Evolutionary conservation across 2,888 invertebrate species (phyloP), one percentile per base, ranked within the genome.

Genomic region (Macrophya alboannulata): DNA sequence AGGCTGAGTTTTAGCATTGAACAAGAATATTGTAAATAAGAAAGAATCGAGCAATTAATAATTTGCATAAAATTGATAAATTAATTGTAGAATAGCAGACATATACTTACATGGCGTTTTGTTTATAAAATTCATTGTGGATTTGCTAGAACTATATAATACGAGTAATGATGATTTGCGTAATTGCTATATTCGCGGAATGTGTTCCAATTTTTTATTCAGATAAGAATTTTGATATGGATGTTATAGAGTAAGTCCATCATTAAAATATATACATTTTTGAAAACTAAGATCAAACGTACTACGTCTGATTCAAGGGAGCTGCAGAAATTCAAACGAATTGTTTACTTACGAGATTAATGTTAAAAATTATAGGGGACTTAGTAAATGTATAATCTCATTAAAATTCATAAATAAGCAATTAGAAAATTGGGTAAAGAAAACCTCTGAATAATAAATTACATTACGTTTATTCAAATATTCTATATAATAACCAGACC

Each of bases 1-100:
- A 62, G 59, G 25, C 62, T n/a, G 9, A 77, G 81, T 40, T 43
- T 81, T 81, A 62, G 81, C 59, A 81, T 81, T 59, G 81, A 81
- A 62, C 81, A 37, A 43, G n/a, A 40, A 81, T 31, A 55, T 37
- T 21, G 81, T 81, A 81, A 81, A 81, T 62, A 81, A 81, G 9
- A 15, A 43, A 81, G 21, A 43, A 62, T 40, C n/a, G 10, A 25
- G 15, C 9, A 43, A 43, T 43, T 81, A 10, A 31, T 37, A 31
- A 77, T 77, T 51, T 77, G 51, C 37, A 51, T 37, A n/a, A 37
- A 51, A 43, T n/a, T 62, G 59, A 62, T 81, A 21, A n/a, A 6
- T 72, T 43, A 4, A 72, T 10, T 40, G 9, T 62, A 62, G 5
- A 21, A 15, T 37, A 55, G 37, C 15, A 55, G 9, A 48, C 17